Base-by-base conservation (phyloP, 37 sponge, comb jelly and placozoan genomes). In the Bolinopsis microptera region DNA sequence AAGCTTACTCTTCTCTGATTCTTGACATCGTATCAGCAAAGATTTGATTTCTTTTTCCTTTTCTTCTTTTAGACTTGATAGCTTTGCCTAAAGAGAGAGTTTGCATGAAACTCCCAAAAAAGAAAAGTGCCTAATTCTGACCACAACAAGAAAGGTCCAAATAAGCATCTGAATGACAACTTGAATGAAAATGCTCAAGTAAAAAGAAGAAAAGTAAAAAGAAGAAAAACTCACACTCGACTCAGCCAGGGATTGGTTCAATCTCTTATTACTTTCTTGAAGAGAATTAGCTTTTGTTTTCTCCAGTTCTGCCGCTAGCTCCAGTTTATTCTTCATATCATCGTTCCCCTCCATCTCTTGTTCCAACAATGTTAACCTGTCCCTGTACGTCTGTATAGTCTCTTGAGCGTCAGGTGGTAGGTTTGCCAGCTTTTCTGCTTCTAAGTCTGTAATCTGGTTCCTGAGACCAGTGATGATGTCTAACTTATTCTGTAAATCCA, bases 361-460 rank as follows among this genome's bases (percentile, higher is more conserved):
- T 27, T 86, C 90, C 48, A 86, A 27, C 31, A 86, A 27, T 3
- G 90, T 86, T 3, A 86, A 16, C 90, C 90, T 86, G 61, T 86
- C 90, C 41, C 61, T 24, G 90, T 86, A 86, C 25, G 61, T 41
- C 36, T 86, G 90, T 41, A 86, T 86, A 28, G 90, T 86, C 90
- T 86, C 90, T 27, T 86, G 90, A 8, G 90, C 90, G 36, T 86
- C 90, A 3, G 90, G 31, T 0, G 90, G 90, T 16, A 86, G 61
- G 36, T 39, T 22, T 38, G 90, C 90, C 16, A 86, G 32, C 61
- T 86, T 86, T 38, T 86, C 90, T 36, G 61, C 28, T 48, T 86
- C 90, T 0, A 86, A 48, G 36, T 86, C 90, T 5, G 90, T 86
- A 1, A 86, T 48, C 24, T 40, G 41, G 61, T 86, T 41, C 61